Percentiles rank a stretch among this genome's conserved stretches.
Evolutionary conservation across 2,113 vertebrate genomes (phyloP).

Genomic region (Cyanistes caeruleus): DNA sequence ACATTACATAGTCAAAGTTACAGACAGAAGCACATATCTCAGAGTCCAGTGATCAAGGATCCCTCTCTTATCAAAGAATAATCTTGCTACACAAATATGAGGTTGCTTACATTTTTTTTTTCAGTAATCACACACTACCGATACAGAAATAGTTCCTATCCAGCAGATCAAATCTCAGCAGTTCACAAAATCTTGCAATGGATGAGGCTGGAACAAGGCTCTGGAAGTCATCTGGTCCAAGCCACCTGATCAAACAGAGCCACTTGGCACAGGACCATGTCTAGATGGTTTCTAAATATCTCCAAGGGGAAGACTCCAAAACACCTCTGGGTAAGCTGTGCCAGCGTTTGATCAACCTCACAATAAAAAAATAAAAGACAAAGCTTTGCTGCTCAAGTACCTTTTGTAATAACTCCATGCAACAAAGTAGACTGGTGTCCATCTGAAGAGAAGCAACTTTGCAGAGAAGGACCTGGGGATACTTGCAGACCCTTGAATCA

Average conservation of each 20-base stretch:
- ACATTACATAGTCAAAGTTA: background rate
- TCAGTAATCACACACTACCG: background rate
- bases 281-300: background rate
- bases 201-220: background rate
- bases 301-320: background rate
- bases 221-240: background rate
- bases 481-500: background rate
- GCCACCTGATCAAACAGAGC: background rate
- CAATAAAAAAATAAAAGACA: background rate
- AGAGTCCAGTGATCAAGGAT: background rate
- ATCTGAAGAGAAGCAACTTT: background rate
- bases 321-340: background rate
- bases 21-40: background rate
- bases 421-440: background rate
- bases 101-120: background rate
- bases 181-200: background rate
- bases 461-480: background rate
- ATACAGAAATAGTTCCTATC: background rate
- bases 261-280: too few species aligned
- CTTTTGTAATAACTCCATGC: background rate
- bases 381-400: background rate
- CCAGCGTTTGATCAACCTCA: fast-evolving
- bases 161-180: background rate
- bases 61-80: background rate
- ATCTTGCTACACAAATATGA: background rate